phyloP scores from a whole-genome alignment of 2,113 vertebrate species.

The Microtus oregoni region DNA sequence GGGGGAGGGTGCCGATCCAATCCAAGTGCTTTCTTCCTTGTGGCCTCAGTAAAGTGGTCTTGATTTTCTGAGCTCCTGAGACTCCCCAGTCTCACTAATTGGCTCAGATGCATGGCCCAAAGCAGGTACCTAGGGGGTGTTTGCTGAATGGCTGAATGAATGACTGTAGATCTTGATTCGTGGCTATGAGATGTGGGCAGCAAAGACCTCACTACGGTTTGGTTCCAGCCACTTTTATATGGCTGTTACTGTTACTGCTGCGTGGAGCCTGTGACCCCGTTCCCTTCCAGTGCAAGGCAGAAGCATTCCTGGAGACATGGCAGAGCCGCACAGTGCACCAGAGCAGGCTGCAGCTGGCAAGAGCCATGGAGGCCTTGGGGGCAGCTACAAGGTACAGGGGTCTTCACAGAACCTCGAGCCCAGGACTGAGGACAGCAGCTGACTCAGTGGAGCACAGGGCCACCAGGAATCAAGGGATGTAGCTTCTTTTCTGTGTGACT shows the following conservation, averaged over 20 bases:
- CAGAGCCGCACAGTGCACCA: constrained; percentile 89
- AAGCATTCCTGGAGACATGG: constrained; percentile 85
- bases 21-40: neutral
- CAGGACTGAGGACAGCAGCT: neutral
- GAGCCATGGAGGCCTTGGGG: constrained; percentile 88
- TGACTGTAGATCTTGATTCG: accelerated
- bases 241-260: neutral
- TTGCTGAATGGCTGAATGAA: constrained; percentile 33
- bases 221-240: neutral
- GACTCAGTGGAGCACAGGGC: accelerated
- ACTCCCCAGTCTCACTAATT: neutral
- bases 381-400: constrained; percentile 90
- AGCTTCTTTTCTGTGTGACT: neutral
- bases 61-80: neutral
- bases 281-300: neutral
- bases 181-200: accelerated
- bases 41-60: neutral
- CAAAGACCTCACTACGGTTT: neutral
- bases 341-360: constrained; percentile 92
- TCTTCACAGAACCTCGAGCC: accelerated
- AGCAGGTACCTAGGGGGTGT: neutral
- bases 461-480: accelerated
- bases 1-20: neutral
- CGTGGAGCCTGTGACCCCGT: accelerated
- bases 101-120: too few species aligned